Evolutionary conservation across 2,888 invertebrate genomes (phyloP), one percentile per base, ranked within the genome.

Genomic region (Plutella xylostella): DNA sequence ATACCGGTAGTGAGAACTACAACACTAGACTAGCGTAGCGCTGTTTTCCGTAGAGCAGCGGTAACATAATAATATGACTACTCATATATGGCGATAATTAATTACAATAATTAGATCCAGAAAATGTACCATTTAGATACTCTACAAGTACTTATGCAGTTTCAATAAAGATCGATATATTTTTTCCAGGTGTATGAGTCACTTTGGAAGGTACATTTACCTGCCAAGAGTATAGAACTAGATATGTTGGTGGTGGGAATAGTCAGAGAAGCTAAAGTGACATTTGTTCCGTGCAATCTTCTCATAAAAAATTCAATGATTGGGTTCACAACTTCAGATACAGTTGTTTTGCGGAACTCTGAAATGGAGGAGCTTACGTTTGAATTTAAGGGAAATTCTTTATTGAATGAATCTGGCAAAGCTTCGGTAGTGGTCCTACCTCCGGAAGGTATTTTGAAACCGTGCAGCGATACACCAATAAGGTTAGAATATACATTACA

Each of bases 201-300:
- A 0, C 87, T 87, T 58, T 91, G 90, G 88, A 84, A 77, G 52
- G 89, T 91, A 55, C 58, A 67, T 15, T 88, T 91, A 54, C 86
- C 87, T 2, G 71, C 80, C 43, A 80, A 88, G 60, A 72, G 85
- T 51, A 68, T 89, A 41, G 68, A 72, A 21, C 83, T 85, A 42
- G 68, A 82, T 48, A 84, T 92, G 59, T 61, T 91, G 17, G 74
- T 92, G 12, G 89, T 88, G 17, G 90, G 89, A 11, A 64, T 80
- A 38, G 88, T 89, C 0, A 72, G 84, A 46, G 90, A 91, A 54
- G 89, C 92, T 0, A 82, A 85, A 17, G 84, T 91, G 4, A 70
- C 77, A 42, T 88, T 90, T 58, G 72, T 85, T 17, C 80, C 86
- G 19, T 85, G 86, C 0, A 86, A 88, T 55, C 61, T 90, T 45